Base-by-base conservation (phyloP, 2,797 vertebrate species). In the Epinephelus awoara region DNA sequence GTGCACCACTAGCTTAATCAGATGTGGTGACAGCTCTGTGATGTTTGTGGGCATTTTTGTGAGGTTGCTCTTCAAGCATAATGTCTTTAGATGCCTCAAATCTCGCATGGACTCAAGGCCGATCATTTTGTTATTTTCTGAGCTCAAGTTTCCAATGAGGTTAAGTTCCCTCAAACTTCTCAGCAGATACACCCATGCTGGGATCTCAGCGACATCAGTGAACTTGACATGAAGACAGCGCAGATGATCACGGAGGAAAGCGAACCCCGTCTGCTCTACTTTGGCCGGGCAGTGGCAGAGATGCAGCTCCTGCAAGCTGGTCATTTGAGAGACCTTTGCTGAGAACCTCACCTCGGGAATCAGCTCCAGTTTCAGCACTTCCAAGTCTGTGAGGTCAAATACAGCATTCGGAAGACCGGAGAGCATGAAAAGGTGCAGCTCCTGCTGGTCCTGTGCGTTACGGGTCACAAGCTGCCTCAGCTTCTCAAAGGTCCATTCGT, bases 121-220 rank as follows among this genome's bases (percentile, higher is more conserved):
- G 21, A 99, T 99, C 97, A 98, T 98, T 93, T 98, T 99, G 91
- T 99, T 99, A 75, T 99, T 98, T 90, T 99, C 98, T 2, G 98
- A 98, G 95, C 97, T 98, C 92, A 99, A 91, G 75, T 97, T 99
- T 77, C 98, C 98, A 59, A 97, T 94, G 47, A 99, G 91, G 86
- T 98, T 97, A 51, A 99, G 91, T 87, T 99, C 98, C 56, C 96
- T 96, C 67, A 99, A 96, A 88, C 96, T 98, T 93, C 96, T 97
- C 79, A 99, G 95, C 92, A 99, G 85, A 86, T 99, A 99, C 44
- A 99, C 97, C 98, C 98, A 99, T 0, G 95, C 89, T 5, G 98
- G 98, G 77, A 99, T 99, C 94, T 99, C 98, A 1, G 96, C 97
- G 5, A 99, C 96, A 4, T 99, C 98, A 0, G 97, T 99, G 95